Evolutionary conservation across 1,140 invertebrate genomes (phyloP).

Genomic region (Phthorimaea operculella): DNA sequence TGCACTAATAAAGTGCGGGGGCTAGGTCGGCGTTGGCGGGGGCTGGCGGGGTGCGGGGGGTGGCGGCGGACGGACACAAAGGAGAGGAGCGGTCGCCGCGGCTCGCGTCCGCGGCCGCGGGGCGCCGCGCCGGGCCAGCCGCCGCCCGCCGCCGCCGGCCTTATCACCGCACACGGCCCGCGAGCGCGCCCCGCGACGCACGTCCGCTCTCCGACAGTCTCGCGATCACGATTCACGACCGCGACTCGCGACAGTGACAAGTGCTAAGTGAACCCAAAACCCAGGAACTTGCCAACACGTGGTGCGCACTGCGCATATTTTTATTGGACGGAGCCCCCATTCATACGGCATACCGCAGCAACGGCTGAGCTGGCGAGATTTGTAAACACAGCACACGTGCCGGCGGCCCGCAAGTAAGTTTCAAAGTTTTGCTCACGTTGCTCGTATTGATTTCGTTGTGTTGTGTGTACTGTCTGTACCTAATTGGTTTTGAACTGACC

Average conservation of each 20-base stretch:
- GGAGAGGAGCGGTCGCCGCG: conserved; percentile 54
- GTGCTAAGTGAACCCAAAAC: conserved; percentile 42
- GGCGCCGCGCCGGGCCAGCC: conserved; percentile 21
- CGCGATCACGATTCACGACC: conserved; percentile 26
- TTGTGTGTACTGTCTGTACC: too few species aligned
- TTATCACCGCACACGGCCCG: conserved; percentile 57
- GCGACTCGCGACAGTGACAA: conserved; percentile 30
- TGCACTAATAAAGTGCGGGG: conserved; percentile 57
- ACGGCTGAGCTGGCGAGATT: conserved; percentile 51
- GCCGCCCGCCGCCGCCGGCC: conserved; percentile 34
- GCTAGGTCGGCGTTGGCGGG: conserved; percentile 46
- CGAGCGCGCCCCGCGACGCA: conserved; percentile 46
- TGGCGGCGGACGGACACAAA: conserved; percentile 48
- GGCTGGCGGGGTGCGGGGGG: conserved; percentile 24
- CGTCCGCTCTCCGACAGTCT: conserved; percentile 27
- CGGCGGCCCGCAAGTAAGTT: conserved; percentile 59
- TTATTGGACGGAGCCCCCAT: conserved; percentile 34
- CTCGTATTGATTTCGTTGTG: neutral
- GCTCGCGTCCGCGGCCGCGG: conserved; percentile 46
- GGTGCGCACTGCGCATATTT: conserved; percentile 44
- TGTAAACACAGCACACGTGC: conserved; percentile 61
- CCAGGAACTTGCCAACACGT: conserved; percentile 27
- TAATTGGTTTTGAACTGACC: too few species aligned
- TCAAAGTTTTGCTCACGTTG: conserved; percentile 5
- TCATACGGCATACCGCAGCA: conserved; percentile 29